Base-by-base conservation (phyloP, 2,113 vertebrate genomes). In the Serilophus lunatus region DNA sequence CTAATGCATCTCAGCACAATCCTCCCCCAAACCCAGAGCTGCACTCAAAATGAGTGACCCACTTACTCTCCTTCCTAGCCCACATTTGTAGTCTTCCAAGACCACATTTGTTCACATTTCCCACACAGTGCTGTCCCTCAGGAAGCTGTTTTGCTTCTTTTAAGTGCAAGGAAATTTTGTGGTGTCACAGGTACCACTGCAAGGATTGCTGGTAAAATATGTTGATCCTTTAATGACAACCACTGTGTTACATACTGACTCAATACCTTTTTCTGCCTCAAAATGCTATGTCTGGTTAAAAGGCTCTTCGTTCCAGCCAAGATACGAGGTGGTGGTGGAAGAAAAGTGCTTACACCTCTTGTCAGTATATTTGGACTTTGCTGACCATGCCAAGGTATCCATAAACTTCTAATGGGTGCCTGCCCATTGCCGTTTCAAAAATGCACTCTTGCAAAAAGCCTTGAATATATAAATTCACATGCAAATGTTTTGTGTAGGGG, bases 391-490 rank as follows among this genome's bases (percentile, higher is more conserved):
- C 42, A 28, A 94, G 79, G 22, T 79, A 49, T 72, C 19, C 66
- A 79, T 68, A 89, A 93, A 95, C 49, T 63, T 72, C 10, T 53
- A 26, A 54, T 12, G 9, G 22, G 23, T 26, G 7, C 35, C 44
- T 83, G 90, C 53, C 82, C 24, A 22, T 1, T 2, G 28, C 28
- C 31, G 38, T 61, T 93, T 82, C n/a, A 75, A 79, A 97, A 94
- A 91, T 2, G 1, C 18, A 50, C 42, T 82, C 85, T 75, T 53
- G 36, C n/a, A 78, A 95, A 93, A 13, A 79, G 33, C n/a, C 84
- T 91, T 71, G 85, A 92, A 90, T 70, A 90, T 45, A 93, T 53
- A 91, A 95, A 86, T 92, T 90, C 83, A 90, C 69, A 84, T 16
- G 77, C 38, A 95, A 93, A 70, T 76, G 85, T 81, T 95, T 93